phyloP scores from a whole-genome alignment of 2,113 vertebrate genomes.

The Rhynchomys soricoides region DNA sequence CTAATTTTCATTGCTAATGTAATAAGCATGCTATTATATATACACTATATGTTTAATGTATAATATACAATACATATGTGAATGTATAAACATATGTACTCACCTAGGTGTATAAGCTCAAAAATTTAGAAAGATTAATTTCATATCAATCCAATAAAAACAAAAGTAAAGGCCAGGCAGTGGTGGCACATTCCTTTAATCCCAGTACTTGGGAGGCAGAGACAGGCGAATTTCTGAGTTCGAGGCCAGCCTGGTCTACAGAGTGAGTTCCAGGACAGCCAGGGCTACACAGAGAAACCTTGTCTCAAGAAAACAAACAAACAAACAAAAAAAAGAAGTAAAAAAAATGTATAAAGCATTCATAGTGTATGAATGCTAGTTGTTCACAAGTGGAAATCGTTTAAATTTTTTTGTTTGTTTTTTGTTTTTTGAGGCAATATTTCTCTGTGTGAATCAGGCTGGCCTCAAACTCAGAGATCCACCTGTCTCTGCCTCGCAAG shows the following conservation, averaged over 20 bases:
- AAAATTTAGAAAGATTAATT: slow-evolving; percentile 28
- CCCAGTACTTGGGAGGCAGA: no score
- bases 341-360: slow-evolving; percentile 31
- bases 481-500: neutral
- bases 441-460: neutral
- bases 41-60: no score
- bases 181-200: no score
- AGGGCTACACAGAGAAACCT: no score
- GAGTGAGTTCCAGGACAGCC: no score
- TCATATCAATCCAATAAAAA: slow-evolving; percentile 56
- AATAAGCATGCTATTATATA: neutral
- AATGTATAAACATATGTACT: slow-evolving; percentile 1
- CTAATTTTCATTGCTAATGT: slow-evolving; percentile 36
- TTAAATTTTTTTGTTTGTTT: neutral
- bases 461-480: neutral
- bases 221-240: no score
- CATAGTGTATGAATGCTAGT: slow-evolving; percentile 30
- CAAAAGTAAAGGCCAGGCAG: no score
- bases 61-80: no score
- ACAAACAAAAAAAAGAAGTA: slow-evolving; percentile 49
- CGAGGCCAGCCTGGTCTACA: no score
- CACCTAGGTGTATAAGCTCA: slow-evolving; percentile 4
- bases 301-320: no score
- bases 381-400: neutral
- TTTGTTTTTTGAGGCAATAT: neutral